Evolutionary conservation across 2,113 vertebrate species (phyloP), one percentile per base, ranked within the genome.

Genomic region (Anthoscopus minutus): DNA sequence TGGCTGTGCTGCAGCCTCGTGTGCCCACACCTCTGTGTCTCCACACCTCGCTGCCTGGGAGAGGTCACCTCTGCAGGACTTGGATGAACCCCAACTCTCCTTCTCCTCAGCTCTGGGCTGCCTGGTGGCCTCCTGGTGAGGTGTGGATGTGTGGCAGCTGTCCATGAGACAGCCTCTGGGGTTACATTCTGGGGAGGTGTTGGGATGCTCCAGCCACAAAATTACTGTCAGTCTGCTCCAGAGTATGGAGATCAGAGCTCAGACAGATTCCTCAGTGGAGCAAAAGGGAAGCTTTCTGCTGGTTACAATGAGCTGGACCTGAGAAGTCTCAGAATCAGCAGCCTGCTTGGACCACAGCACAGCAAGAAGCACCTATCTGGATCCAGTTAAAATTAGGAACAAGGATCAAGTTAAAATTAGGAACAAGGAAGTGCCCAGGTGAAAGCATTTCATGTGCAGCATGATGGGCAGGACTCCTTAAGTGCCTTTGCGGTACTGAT

Each of bases 121-220:
- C 60, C 45, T 48, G 28, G 4, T 57, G 44, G 24, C n/a, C 33
- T 1, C 0, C 0, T 12, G 57, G 48, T 0, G 0, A 28, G 37
- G 19, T 76, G 72, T 18, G 64, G 12, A 9, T 40, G 21, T 9
- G 21, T 71, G 56, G 23, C 47, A 38, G 8, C 42, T 45, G 66
- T 6, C n/a, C 45, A 4, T 4, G n/a, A 38, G 42, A 37, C 18
- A 6, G 25, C 4, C 4, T 9, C 45, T 58, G 58, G 83, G 16
- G 7, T 45, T 7, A 4, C 0, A 0, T 23, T 35, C 54, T 44
- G 1, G 5, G 53, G 42, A 53, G 54, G 21, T 10, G 18, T 3
- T 65, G 78, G 27, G 66, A 40, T 86, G 58, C 48, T 78, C 65
- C 70, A 79, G 78, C 7, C 31, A 10, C n/a, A n/a, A n/a, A 8